These are phyloP conservation scores for Agonopterix arenella DNA, from an alignment of 2,888 invertebrate species.

Conservation along the genomic window DNA sequence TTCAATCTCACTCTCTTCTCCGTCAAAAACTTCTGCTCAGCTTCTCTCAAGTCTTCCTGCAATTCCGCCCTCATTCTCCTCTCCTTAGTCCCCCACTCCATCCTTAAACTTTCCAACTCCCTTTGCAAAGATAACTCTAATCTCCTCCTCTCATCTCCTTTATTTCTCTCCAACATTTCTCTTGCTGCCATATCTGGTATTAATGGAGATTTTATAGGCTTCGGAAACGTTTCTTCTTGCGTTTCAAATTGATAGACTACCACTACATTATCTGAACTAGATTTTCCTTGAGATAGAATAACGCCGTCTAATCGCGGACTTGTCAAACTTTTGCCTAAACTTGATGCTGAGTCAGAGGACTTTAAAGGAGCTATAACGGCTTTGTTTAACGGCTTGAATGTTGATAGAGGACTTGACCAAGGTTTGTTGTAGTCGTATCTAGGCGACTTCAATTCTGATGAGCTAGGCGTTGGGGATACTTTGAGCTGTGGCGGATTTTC, in stretches of 20 bases:
- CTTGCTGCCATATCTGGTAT: constrained; percentile 57
- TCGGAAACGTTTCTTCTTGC: constrained; percentile 43
- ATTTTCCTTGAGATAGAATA: constrained; percentile 65
- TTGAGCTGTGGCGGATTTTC: constrained; percentile 48
- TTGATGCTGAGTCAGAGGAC: constrained; percentile 49
- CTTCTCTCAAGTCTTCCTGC: constrained; percentile 66
- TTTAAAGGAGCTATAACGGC: constrained; percentile 39
- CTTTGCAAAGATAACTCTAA: constrained; percentile 61
- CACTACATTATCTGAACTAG: constrained; percentile 60
- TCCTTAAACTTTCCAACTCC: constrained; percentile 71
- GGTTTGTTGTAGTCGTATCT: constrained; percentile 50
- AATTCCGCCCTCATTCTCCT: constrained; percentile 74
- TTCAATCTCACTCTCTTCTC: constrained; percentile 59
- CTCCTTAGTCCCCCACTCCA: constrained; percentile 75
- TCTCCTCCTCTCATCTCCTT: constrained; percentile 57
- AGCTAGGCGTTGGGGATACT: constrained; percentile 51
- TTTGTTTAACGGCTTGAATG: constrained; percentile 52
- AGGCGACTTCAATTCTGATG: constrained; percentile 46
- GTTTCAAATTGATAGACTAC: constrained; percentile 67
- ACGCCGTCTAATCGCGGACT: constrained; percentile 65
- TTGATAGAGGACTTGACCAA: constrained; percentile 52
- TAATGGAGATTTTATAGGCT: constrained; percentile 51
- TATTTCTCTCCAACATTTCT: constrained; percentile 61
- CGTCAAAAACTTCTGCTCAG: constrained; percentile 59
- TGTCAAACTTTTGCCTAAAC: constrained; percentile 42